Conservation (phyloP, 2,797 vertebrate species). For the Hippopotamyrus pictus region DNA sequence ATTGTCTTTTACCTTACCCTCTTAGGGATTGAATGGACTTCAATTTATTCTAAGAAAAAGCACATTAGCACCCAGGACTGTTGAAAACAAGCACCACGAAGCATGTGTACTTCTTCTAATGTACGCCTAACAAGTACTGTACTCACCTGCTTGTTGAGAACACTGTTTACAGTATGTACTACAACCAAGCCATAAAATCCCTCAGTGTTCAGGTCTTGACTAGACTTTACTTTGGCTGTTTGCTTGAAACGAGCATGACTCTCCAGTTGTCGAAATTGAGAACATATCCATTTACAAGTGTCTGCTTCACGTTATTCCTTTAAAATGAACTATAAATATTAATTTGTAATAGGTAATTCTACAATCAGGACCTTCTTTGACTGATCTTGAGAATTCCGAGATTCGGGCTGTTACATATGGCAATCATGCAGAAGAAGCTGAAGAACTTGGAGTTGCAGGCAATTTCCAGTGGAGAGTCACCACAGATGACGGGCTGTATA, state of each 20-base stretch:
- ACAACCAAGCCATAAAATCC: not conserved
- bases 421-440: not conserved
- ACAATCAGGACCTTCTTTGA: not conserved
- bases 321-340: not conserved
- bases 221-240: not conserved
- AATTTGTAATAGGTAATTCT: not conserved
- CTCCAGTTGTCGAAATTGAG: not conserved
- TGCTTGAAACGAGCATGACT: not conserved
- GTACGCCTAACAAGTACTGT: not conserved
- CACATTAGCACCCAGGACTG: not conserved
- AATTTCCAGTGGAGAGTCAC: not conserved
- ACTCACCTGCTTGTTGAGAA: not conserved
- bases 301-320: not conserved
- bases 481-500: not conserved
- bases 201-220: not conserved
- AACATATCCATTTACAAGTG: not conserved
- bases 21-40: not conserved
- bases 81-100: not conserved
- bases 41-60: not conserved
- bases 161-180: not conserved
- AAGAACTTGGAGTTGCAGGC: not conserved
- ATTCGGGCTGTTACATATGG: not conserved
- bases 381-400: not conserved
- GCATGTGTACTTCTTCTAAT: not conserved
- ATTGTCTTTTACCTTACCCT: not conserved